Conservation (phyloP, 2,888 invertebrate species). For the Chromoteleia sp. region DNA sequence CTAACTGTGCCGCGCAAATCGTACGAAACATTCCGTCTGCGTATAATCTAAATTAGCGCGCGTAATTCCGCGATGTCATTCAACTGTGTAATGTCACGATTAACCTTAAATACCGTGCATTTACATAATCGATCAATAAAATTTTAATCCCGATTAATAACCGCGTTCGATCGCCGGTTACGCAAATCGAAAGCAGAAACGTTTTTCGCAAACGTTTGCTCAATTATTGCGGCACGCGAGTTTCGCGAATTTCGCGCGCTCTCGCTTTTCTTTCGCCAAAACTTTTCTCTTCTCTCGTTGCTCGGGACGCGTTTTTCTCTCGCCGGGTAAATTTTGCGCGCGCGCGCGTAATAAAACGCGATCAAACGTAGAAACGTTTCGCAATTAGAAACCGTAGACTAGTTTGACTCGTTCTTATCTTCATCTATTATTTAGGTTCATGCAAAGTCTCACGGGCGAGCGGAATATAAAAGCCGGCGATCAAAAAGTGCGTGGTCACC, state of each 20-base stretch:
- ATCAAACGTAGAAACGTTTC: constrained; percentile 18
- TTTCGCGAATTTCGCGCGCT: background rate
- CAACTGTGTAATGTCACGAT: constrained; percentile 18
- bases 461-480: constrained; percentile 53
- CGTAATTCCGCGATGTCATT: constrained; percentile 31
- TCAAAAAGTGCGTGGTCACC: constrained; percentile 61
- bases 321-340: too few relatives aligned
- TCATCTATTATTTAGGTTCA: constrained; percentile 58
- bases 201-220: constrained; percentile 3
- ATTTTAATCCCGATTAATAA: constrained; percentile 35
- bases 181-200: background rate
- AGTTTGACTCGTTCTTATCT: constrained; percentile 47
- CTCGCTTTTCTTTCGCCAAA: too few relatives aligned
- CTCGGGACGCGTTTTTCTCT: too few relatives aligned
- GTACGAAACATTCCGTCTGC: constrained; percentile 12
- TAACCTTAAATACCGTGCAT: constrained; percentile 34
- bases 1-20: constrained; percentile 8
- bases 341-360: constrained; percentile 11
- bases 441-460: constrained; percentile 38
- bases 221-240: constrained; percentile 18
- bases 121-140: constrained; percentile 31
- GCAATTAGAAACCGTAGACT: constrained; percentile 17
- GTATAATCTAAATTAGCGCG: constrained; percentile 21
- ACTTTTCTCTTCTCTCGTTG: too few relatives aligned
- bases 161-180: constrained; percentile 16